Evolutionary conservation across 2,888 invertebrate species (phyloP).

Genomic region (Branchipolynoe longqiensis): DNA sequence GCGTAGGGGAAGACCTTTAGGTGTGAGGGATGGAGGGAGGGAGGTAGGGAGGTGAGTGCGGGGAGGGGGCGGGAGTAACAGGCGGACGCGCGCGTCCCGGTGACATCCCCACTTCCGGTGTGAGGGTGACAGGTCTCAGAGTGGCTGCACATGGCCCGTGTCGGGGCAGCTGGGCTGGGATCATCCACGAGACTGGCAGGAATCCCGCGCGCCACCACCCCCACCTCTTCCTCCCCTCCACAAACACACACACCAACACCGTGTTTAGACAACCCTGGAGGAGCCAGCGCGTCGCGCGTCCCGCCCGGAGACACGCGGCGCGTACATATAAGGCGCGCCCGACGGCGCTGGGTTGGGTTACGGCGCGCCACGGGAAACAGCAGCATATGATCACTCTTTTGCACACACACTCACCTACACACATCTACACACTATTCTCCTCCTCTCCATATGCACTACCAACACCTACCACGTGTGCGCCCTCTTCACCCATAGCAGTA

Average conservation of each 20-base stretch:
- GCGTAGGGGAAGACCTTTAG: neutral
- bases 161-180: slow-evolving; percentile 21
- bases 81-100: neutral
- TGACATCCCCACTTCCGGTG: slow-evolving; percentile 18
- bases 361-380: slow-evolving; percentile 2
- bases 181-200: too few relatives aligned
- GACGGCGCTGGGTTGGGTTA: slow-evolving; percentile 25
- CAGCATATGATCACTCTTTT: slow-evolving; percentile 1
- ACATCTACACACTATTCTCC: too few relatives aligned
- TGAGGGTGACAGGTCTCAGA: slow-evolving; percentile 24
- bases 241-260: neutral
- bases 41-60: neutral
- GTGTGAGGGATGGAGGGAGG: neutral
- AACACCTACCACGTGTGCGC: too few relatives aligned
- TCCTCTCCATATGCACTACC: too few relatives aligned
- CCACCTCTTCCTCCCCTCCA: neutral
- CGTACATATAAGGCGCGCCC: slow-evolving; percentile 33
- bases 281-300: slow-evolving; percentile 53
- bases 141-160: slow-evolving; percentile 48
- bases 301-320: slow-evolving; percentile 55
- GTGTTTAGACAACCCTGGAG: slow-evolving; percentile 52
- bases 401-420: slow-evolving; percentile 6
- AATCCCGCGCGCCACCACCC: neutral
- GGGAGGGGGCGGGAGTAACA: neutral
- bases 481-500: too few relatives aligned